Conservation (phyloP, 2,888 invertebrate genomes). For the Strigamia transsilvanica region DNA sequence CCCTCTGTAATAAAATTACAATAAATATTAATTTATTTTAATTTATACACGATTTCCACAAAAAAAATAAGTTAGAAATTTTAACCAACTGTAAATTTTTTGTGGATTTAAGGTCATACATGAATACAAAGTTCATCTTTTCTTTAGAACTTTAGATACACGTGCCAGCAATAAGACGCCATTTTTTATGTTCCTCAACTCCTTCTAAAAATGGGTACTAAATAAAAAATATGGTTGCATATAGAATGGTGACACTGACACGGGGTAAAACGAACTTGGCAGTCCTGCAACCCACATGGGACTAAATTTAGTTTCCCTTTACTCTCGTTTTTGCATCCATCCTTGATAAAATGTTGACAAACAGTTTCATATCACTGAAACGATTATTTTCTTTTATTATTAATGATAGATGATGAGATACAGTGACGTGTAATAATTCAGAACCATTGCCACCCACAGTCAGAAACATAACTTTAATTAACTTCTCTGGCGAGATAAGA, state of each 20-base stretch:
- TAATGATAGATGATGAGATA: not conserved
- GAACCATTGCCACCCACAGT: not conserved
- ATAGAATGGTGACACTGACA: slow-evolving; percentile 15
- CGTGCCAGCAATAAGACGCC: slow-evolving; percentile 4
- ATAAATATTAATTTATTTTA: slow-evolving; percentile 6
- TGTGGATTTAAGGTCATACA: too few species aligned
- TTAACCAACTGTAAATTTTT: too few species aligned
- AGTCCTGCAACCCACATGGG: not conserved
- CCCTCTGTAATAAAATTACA: not conserved
- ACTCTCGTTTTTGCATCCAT: not conserved
- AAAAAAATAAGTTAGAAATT: too few species aligned
- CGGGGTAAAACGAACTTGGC: slow-evolving; percentile 34
- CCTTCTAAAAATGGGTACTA: slow-evolving; percentile 8
- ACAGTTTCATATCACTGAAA: not conserved
- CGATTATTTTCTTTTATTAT: not conserved
- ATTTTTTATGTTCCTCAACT: not conserved
- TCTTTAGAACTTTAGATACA: not conserved
- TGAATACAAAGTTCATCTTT: not conserved
- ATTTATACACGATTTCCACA: too few species aligned
- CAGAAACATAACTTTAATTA: not conserved
- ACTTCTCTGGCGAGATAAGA: not conserved
- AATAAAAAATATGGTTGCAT: not conserved
- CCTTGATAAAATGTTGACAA: slow-evolving; percentile 16
- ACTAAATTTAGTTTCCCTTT: slow-evolving; percentile 14
- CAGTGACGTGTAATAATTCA: too few species aligned